phyloP scores from a whole-genome alignment of 2,113 vertebrate species.

The Tetrax tetrax region DNA sequence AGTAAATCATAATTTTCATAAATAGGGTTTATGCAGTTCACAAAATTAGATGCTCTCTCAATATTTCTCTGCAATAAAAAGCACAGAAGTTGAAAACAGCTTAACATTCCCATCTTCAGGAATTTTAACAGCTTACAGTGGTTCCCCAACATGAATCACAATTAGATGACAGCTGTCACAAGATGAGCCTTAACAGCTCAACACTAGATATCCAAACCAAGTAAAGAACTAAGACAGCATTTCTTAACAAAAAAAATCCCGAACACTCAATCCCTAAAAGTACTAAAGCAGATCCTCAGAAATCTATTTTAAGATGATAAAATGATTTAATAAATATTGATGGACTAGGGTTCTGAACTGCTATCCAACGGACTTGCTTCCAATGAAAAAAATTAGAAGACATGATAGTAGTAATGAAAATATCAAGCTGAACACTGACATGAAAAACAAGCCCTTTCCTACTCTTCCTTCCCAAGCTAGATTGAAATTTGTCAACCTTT shows the following conservation, averaged over 20 bases:
- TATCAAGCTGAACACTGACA: not conserved
- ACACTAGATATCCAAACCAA: not conserved
- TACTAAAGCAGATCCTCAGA: not conserved
- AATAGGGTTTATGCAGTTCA: not conserved
- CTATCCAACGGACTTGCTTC: not conserved
- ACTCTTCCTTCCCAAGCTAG: not conserved
- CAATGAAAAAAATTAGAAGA: not conserved
- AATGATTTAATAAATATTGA: not conserved
- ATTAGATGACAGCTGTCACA: not conserved
- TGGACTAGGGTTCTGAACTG: not conserved
- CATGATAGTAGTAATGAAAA: not conserved
- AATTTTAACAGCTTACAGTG: not conserved
- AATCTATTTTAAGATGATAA: not conserved
- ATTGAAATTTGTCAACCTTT: not conserved
- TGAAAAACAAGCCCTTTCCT: not conserved
- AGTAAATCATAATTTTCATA: not conserved
- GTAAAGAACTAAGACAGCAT: not conserved
- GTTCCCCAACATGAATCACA: not conserved
- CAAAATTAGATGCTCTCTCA: not conserved
- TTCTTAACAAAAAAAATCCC: not conserved
- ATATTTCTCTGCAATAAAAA: not conserved
- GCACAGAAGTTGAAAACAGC: not conserved
- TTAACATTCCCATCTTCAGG: not conserved
- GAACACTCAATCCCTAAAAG: accelerated
- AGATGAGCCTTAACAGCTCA: not conserved